phyloP scores from a whole-genome alignment of 2,797 vertebrate species.

The Sarcoramphus papa region DNA sequence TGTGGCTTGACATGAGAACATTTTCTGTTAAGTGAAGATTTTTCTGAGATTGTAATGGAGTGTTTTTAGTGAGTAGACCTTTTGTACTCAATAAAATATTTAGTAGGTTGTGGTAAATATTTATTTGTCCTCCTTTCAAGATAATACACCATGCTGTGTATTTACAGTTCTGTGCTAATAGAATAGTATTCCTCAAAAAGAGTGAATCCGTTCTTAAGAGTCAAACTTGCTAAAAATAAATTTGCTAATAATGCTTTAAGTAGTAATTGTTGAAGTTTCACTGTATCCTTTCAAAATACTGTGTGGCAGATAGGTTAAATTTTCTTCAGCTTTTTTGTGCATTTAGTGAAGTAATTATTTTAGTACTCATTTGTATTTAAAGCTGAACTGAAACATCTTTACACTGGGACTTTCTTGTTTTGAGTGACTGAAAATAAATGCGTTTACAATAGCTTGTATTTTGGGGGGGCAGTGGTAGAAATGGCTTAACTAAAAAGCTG shows the following conservation, averaged over 20 bases:
- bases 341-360: background rate
- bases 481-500: background rate
- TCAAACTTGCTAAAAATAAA: background rate
- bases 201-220: constrained; percentile 5
- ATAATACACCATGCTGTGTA: background rate
- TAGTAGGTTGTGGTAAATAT: constrained; percentile 45
- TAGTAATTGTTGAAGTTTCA: background rate
- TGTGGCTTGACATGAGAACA: constrained; percentile 5
- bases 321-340: background rate
- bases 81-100: constrained; percentile 48
- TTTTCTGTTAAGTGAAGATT: constrained; percentile 23
- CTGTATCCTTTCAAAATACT: background rate
- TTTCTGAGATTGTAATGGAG: constrained; percentile 42
- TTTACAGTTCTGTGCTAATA: background rate
- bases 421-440: background rate
- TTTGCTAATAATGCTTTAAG: background rate
- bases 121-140: constrained; percentile 40
- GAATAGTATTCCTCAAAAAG: background rate
- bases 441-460: background rate
- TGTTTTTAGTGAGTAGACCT: constrained; percentile 40
- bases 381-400: background rate
- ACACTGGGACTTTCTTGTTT: background rate
- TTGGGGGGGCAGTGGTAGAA: background rate
- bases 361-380: background rate
- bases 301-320: background rate